phyloP scores from a whole-genome alignment of 2,888 invertebrate species.

The Seira musarum region DNA sequence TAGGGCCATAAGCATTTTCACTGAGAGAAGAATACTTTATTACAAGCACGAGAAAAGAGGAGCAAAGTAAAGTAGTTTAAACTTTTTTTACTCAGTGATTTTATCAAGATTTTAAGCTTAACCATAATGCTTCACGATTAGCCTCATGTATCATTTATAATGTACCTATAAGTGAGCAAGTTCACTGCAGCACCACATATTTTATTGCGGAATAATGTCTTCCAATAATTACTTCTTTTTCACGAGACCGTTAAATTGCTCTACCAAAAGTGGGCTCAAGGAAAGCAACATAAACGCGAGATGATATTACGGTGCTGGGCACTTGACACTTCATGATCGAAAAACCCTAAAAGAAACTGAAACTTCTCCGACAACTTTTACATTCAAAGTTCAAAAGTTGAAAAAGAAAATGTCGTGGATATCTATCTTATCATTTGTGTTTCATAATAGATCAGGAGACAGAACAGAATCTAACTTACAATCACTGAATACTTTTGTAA shows the following conservation, averaged over 20 bases:
- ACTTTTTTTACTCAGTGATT: constrained; percentile 34
- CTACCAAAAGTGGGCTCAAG: not conserved
- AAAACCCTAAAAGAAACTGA: not conserved
- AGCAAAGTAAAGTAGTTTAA: constrained; percentile 3
- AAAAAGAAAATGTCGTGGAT: no score
- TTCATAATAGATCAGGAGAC: not conserved
- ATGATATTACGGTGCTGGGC: not conserved
- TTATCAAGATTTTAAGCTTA: constrained; percentile 38
- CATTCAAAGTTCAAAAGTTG: no score
- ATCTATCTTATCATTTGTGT: not conserved
- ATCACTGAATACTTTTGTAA: no score
- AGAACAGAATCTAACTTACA: no score
- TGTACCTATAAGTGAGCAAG: not conserved
- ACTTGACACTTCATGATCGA: constrained; percentile 4
- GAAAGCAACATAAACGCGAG: not conserved
- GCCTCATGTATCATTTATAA: constrained; percentile 5
- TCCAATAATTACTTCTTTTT: not conserved
- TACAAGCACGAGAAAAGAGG: not conserved
- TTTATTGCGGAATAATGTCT: not conserved
- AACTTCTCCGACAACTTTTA: not conserved
- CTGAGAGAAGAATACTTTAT: not conserved
- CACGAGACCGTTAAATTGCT: not conserved
- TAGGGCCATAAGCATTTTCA: constrained; percentile 6
- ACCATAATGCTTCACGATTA: constrained; percentile 2
- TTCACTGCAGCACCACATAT: not conserved